phyloP scores from a whole-genome alignment of 2,888 invertebrate species.

The Microchrysa polita region DNA sequence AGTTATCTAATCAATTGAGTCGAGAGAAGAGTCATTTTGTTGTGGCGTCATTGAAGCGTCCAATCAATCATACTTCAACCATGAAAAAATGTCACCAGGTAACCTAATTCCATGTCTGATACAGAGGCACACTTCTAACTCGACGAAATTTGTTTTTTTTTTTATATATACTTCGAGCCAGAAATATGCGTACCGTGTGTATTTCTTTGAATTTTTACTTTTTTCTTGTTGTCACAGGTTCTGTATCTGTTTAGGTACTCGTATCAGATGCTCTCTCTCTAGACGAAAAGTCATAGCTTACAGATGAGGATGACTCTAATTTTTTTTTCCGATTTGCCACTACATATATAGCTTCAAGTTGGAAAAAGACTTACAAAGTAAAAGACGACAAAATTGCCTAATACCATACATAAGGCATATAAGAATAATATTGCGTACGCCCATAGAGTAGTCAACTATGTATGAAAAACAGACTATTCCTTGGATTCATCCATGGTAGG shows the following conservation, averaged over 20 bases:
- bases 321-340: too few relatives aligned
- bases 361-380: conserved; percentile 8
- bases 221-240: too few relatives aligned
- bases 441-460: too few relatives aligned
- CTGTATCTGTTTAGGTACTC: too few relatives aligned
- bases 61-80: conserved; percentile 31
- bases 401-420: neutral
- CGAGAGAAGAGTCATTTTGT: conserved; percentile 1
- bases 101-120: conserved; percentile 13
- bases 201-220: too few relatives aligned
- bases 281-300: too few relatives aligned
- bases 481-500: too few relatives aligned
- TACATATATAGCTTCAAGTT: neutral
- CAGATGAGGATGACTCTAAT: too few relatives aligned
- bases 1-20: conserved; percentile 35
- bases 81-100: conserved; percentile 40
- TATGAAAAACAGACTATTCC: neutral
- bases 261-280: too few relatives aligned
- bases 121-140: neutral
- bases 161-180: too few relatives aligned
- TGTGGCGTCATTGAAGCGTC: conserved; percentile 33
- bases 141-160: too few relatives aligned
- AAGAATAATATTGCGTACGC: neutral
- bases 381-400: conserved; percentile 37
- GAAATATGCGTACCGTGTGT: too few relatives aligned